These are phyloP conservation scores for Echinometra lucunter DNA, from an alignment of 53 echinoderm and acorn worm genomes.

Conservation along the genomic window DNA sequence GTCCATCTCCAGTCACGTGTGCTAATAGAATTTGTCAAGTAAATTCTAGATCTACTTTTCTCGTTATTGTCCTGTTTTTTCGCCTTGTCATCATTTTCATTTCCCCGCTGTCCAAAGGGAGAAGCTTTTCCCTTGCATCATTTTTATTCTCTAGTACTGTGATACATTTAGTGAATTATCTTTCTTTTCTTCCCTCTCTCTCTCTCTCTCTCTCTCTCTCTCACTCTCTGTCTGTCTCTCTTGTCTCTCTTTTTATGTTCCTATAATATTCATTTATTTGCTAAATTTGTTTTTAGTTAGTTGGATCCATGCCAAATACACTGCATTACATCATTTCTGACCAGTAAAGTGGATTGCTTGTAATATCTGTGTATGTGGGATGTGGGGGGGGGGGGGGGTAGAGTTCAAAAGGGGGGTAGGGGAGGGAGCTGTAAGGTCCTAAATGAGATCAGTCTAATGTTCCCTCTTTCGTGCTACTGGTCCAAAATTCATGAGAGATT, in stretches of 20 bases:
- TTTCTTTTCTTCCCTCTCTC: background rate
- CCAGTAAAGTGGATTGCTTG: background rate
- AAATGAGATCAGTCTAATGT: too few species aligned
- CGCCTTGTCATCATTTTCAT: background rate
- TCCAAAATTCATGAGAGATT: background rate
- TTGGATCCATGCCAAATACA: background rate
- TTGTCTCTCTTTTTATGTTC: background rate
- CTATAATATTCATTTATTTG: background rate
- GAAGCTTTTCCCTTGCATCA: background rate
- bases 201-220: too few species aligned
- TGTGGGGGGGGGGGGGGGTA: too few species aligned
- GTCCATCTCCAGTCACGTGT: slow-evolving; percentile 8
- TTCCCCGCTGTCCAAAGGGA: background rate
- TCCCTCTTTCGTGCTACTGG: background rate
- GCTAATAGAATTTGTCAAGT: slow-evolving; percentile 62
- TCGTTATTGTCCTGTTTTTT: slow-evolving; percentile 36
- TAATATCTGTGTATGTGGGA: too few species aligned
- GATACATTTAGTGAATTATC: background rate
- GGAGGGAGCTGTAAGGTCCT: too few species aligned
- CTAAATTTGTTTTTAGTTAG: background rate
- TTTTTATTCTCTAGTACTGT: background rate
- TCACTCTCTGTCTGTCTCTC: too few species aligned
- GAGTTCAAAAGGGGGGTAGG: too few species aligned
- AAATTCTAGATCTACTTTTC: slow-evolving; percentile 45
- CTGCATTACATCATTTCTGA: background rate